These are phyloP conservation scores for Neolamprologus longior DNA, from an alignment of 2,113 vertebrate species.

Conservation along the genomic window DNA sequence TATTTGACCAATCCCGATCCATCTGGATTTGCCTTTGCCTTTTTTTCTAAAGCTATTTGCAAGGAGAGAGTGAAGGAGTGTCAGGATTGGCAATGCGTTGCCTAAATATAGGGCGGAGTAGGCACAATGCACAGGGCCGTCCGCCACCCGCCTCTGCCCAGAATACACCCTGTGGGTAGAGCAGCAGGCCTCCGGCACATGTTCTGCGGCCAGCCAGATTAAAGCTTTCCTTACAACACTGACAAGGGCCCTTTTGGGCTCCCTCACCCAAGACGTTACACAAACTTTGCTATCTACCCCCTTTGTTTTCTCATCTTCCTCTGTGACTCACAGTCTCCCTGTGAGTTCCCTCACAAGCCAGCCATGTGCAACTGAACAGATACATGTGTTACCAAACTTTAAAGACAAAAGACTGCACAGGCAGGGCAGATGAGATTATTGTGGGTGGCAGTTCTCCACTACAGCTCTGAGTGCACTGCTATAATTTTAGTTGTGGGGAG, in stretches of 20 bases:
- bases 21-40: conserved; percentile 19
- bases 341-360: conserved; percentile 30
- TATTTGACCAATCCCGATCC: conserved; percentile 33
- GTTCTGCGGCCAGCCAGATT: conserved; percentile 75
- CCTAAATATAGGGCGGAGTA: conserved; percentile 68
- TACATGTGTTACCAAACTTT: conserved; percentile 70
- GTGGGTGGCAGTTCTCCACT: conserved; percentile 76
- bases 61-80: conserved; percentile 52
- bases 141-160: conserved; percentile 61
- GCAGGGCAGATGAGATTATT: conserved; percentile 64
- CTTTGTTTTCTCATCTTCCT: background rate
- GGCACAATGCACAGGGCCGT: conserved; percentile 67
- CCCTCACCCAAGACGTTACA: conserved; percentile 69
- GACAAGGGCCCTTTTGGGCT: conserved; percentile 72
- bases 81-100: conserved; percentile 50
- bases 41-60: conserved; percentile 57
- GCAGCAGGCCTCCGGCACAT: conserved; percentile 65
- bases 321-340: conserved; percentile 19
- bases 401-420: conserved; percentile 60
- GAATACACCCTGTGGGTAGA: conserved; percentile 73
- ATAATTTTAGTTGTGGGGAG: conserved; percentile 77
- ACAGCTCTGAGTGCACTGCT: conserved; percentile 55
- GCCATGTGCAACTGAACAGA: conserved; percentile 66
- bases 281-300: conserved; percentile 52
- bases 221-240: conserved; percentile 73